Evolutionary conservation across 1,140 invertebrate genomes (phyloP).

Genomic region (Pantala flavescens): DNA sequence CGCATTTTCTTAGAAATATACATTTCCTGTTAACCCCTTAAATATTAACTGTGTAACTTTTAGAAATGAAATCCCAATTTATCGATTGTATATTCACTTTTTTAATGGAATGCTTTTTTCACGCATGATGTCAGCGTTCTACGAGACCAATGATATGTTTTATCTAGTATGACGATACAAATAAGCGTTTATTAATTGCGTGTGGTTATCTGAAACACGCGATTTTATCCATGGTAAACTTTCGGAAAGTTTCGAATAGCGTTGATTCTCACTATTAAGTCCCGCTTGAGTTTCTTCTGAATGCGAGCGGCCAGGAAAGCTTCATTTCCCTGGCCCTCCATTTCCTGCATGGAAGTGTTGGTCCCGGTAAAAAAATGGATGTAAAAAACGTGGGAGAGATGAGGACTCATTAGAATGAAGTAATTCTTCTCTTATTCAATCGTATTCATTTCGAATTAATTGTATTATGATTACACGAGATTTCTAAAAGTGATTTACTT

Average conservation of each 20-base stretch:
- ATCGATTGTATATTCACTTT: constrained; percentile 10
- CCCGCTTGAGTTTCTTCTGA: not conserved
- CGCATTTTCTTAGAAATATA: not conserved
- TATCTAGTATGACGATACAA: not conserved
- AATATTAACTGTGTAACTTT: not conserved
- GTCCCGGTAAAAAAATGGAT: constrained; percentile 1
- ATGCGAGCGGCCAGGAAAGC: not conserved
- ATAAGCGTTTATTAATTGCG: not conserved
- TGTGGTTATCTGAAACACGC: not conserved
- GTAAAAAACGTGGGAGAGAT: constrained; percentile 8
- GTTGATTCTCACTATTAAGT: not conserved
- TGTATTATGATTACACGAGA: too few relatives aligned
- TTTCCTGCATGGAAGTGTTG: not conserved
- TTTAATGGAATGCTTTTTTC: constrained; percentile 6
- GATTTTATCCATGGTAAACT: not conserved
- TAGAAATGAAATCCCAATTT: not conserved
- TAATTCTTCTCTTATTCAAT: too few relatives aligned
- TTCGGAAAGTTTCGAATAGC: not conserved
- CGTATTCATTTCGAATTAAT: too few relatives aligned
- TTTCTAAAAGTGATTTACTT: too few relatives aligned
- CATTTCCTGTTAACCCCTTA: not conserved
- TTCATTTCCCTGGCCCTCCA: not conserved
- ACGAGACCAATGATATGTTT: not conserved
- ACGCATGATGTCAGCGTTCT: constrained; percentile 7
- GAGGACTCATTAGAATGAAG: not conserved